Conservation (phyloP, 2,888 invertebrate species). For the Macropis europaea region DNA sequence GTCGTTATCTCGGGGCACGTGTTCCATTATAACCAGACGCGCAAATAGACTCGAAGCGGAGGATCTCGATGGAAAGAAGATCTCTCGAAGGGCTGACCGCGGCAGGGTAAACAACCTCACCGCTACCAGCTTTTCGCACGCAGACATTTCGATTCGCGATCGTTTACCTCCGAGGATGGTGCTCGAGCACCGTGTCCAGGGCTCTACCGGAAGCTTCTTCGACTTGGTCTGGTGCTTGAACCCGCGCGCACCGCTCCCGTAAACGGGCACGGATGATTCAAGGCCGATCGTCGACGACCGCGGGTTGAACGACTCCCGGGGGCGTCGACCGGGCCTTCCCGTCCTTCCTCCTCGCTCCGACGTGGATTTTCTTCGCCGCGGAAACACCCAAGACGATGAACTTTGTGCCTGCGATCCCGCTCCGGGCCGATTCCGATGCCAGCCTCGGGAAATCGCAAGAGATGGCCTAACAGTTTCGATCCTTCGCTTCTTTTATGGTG, state of each 20-base stretch:
- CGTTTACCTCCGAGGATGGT: conserved; percentile 20
- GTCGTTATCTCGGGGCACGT: conserved; percentile 37
- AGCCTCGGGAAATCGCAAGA: too few species aligned
- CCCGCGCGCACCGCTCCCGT: conserved; percentile 59
- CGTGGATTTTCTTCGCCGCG: conserved; percentile 44
- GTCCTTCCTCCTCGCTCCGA: conserved; percentile 31
- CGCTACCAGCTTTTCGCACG: not conserved
- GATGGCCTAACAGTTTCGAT: too few species aligned
- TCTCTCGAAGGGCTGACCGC: not conserved
- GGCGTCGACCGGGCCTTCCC: conserved; percentile 76
- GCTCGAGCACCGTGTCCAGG: conserved; percentile 52
- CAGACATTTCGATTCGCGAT: not conserved
- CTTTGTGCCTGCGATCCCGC: conserved; percentile 27
- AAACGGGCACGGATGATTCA: conserved; percentile 72
- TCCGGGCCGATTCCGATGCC: too few species aligned
- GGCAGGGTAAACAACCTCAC: not conserved
- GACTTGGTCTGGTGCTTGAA: conserved; percentile 66
- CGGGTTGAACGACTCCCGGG: conserved; percentile 78
- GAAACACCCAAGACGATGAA: conserved; percentile 44
- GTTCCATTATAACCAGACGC: conserved; percentile 15
- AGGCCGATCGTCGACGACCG: conserved; percentile 71
- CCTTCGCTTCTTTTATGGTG: too few species aligned
- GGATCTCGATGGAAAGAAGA: conserved; percentile 3
- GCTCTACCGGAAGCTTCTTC: conserved; percentile 63
- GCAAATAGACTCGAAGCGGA: not conserved